Percentiles rank a stretch among this genome's conserved stretches.
Evolutionary conservation across 2,113 vertebrate species (phyloP).

Genomic region (Paradoxurus hermaphroditus): DNA sequence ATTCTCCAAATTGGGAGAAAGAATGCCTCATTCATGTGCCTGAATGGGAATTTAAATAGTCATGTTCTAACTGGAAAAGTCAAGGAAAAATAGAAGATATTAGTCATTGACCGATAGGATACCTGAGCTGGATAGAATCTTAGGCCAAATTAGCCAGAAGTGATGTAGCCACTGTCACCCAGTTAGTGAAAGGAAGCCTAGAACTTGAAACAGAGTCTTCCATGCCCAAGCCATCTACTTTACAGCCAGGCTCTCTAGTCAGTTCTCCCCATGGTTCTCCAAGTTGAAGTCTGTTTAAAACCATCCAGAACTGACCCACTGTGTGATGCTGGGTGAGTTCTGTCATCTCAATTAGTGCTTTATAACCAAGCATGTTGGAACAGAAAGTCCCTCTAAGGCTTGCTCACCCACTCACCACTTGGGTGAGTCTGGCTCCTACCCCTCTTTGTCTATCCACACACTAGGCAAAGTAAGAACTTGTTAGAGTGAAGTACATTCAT

Average conservation of each 20-base stretch:
- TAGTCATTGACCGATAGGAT: neutral
- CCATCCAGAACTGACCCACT: neutral
- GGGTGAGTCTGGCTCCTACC: neutral
- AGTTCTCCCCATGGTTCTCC: neutral
- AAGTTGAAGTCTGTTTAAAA: neutral
- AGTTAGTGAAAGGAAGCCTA: neutral
- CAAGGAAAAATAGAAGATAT: neutral
- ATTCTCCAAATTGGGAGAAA: neutral
- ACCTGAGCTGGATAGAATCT: neutral
- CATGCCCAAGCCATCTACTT: neutral
- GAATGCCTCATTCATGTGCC: neutral
- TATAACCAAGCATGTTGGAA: neutral
- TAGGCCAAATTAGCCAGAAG: neutral
- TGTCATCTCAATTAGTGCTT: neutral
- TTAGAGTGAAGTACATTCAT: neutral
- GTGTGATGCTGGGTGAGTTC: neutral
- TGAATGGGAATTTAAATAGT: neutral
- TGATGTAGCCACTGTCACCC: neutral
- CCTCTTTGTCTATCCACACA: neutral
- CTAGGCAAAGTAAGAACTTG: neutral
- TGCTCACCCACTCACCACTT: neutral
- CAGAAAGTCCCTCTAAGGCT: neutral
- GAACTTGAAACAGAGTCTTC: neutral
- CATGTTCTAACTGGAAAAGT: constrained; percentile 10
- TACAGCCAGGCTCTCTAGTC: neutral